Evolutionary conservation across 2,113 vertebrate genomes (phyloP).

Genomic region (Perca flavescens): DNA sequence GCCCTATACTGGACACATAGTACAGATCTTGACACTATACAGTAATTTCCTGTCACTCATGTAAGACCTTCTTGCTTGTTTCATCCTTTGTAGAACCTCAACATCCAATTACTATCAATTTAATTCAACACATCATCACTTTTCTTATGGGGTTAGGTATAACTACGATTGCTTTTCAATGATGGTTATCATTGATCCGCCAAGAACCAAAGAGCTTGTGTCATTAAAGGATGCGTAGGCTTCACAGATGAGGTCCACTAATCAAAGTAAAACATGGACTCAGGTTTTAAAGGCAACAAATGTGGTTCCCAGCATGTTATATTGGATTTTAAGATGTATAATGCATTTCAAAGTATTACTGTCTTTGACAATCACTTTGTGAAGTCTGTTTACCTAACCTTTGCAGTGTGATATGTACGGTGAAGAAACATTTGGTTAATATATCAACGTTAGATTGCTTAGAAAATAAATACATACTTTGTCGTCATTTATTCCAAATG

Average conservation of each 20-base stretch:
- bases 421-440: background rate
- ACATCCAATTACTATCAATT: constrained; percentile 34
- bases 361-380: constrained; percentile 3
- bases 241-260: background rate
- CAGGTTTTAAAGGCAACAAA: constrained; percentile 1
- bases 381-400: background rate
- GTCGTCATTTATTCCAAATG: background rate
- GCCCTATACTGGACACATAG: background rate
- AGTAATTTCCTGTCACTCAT: background rate
- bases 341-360: background rate
- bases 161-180: constrained; percentile 9
- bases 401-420: background rate
- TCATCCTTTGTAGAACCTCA: constrained; percentile 22
- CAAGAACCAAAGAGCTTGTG: constrained; percentile 15
- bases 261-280: constrained; percentile 16
- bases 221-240: constrained; percentile 5
- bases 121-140: constrained; percentile 13
- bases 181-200: constrained; percentile 34
- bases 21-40: background rate
- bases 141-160: constrained; percentile 6
- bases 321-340: background rate
- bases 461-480: background rate
- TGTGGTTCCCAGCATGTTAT: background rate
- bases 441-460: background rate
- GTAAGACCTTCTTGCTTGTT: constrained; percentile 3